Base-by-base conservation (phyloP, 1,140 invertebrate species). In the Rhynchophorus ferrugineus region DNA sequence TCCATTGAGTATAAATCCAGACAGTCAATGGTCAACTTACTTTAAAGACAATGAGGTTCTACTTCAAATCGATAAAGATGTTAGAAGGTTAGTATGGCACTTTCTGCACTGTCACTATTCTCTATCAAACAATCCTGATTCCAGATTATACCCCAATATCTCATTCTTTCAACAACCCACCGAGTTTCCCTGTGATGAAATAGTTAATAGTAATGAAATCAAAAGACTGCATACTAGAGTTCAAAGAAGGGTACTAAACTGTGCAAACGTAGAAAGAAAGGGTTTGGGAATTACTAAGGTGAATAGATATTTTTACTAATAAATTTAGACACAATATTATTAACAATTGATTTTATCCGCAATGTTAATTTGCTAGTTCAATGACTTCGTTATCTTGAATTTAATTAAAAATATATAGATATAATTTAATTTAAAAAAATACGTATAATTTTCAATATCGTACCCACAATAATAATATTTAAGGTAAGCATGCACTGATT, bases 21-120 rank as follows among this genome's bases (percentile, higher is more conserved):
- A 91, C 54, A 95, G 92, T 63, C 84, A 91, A 48, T 98, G 95
- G 95, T 85, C 88, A 54, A 83, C 81, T 0, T 93, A 83, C 69
- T 98, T 98, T 69, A 93, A 91, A 71, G 94, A 98, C 67, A 98
- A 98, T 72, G 93, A 98, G 74, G 89, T 94, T 56, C 69, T 98
- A 7, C 70, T 94, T 44, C 93, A 98, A 78, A 97, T 98, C 63
- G 93, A 97, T 69, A 98, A 96, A 71, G 95, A 98, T 75, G 94
- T 96, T 14, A 80, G 91, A 56, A 80, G 53, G 45, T 46, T 19
- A 33, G 18, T 19, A 36, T 2, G 13, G 16, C 3, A 43, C 7
- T 11, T 47, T n/a, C n/a, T n/a, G n/a, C n/a, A 37, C 21, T 47
- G 6, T 5, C 6, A 38, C 7, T n/a, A 5, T 38, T 7, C 13